Percentiles rank a stretch among this genome's conserved stretches.
These are phyloP conservation scores for Leptothorax acervorum DNA, from an alignment of 2,888 invertebrate genomes.

Conservation along the genomic window DNA sequence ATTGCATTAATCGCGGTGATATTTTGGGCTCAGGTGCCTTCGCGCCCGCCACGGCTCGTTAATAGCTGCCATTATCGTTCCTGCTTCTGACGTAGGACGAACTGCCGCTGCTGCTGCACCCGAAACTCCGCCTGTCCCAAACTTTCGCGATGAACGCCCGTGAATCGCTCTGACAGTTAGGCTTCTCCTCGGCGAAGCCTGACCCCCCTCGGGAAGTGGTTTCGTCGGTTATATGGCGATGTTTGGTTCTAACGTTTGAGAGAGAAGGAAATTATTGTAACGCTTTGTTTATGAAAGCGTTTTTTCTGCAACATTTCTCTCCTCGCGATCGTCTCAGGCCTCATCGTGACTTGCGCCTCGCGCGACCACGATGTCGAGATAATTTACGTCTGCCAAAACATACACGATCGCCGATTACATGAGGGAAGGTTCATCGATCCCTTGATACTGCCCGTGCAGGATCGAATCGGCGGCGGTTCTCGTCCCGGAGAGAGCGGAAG, in stretches of 20 bases:
- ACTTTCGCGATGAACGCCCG: slow-evolving; percentile 60
- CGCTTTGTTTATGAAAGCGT: slow-evolving; percentile 11
- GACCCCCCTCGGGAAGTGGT: not conserved
- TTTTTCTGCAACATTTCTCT: not conserved
- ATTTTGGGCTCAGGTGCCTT: slow-evolving; percentile 84
- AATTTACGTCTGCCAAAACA: slow-evolving; percentile 33
- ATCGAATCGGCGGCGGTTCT: slow-evolving; percentile 19
- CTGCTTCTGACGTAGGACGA: slow-evolving; percentile 63
- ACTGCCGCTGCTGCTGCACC: slow-evolving; percentile 59
- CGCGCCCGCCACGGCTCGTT: slow-evolving; percentile 82
- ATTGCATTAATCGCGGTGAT: slow-evolving; percentile 85
- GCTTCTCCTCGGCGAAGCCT: not conserved
- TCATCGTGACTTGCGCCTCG: too few species aligned
- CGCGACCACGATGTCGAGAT: not conserved
- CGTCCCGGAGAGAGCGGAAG: slow-evolving; percentile 13
- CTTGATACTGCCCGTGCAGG: not conserved
- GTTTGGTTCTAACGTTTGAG: not conserved
- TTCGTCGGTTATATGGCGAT: not conserved
- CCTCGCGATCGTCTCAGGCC: not conserved
- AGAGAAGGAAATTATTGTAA: not conserved
- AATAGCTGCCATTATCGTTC: slow-evolving; percentile 84
- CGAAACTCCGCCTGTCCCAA: slow-evolving; percentile 66
- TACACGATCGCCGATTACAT: slow-evolving; percentile 22
- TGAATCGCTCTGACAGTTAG: slow-evolving; percentile 67
- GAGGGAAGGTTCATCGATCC: slow-evolving; percentile 30